Percentiles rank a stretch among this genome's conserved stretches.
phyloP scores from a whole-genome alignment of 2,113 vertebrate species.

The Macquaria australasica region DNA sequence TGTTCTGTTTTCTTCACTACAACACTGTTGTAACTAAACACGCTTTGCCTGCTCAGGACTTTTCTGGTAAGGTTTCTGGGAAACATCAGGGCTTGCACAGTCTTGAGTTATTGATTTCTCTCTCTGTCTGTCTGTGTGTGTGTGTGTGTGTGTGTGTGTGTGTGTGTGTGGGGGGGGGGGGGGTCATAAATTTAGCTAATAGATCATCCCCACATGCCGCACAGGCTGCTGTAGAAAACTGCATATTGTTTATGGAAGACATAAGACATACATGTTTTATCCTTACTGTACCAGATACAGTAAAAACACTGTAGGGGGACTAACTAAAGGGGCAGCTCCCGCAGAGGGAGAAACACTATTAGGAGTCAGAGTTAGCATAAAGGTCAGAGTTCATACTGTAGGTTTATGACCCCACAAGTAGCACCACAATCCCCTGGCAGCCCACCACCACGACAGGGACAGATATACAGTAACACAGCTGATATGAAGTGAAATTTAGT shows the following conservation, averaged over 20 bases:
- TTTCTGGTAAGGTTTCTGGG: too few relatives aligned
- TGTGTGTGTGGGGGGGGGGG: not conserved
- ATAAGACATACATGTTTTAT: conserved; percentile 11
- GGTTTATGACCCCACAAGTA: conserved; percentile 60
- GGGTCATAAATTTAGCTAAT: conserved; percentile 33
- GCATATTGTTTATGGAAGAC: conserved; percentile 63
- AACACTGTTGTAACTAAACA: conserved; percentile 72
- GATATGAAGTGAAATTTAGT: conserved; percentile 2
- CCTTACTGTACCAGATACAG: conserved; percentile 35
- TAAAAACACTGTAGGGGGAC: conserved; percentile 5
- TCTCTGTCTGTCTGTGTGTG: too few relatives aligned
- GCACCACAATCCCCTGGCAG: conserved; percentile 72
- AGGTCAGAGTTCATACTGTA: conserved; percentile 67
- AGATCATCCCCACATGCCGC: conserved; percentile 28
- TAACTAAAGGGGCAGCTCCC: not conserved
- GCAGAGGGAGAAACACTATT: conserved; percentile 43
- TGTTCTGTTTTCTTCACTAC: conserved; percentile 38
- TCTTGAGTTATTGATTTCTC: conserved; percentile 35
- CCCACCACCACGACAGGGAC: conserved; percentile 43
- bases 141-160: not conserved
- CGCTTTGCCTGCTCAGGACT: conserved; percentile 16
- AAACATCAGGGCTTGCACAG: conserved; percentile 48
- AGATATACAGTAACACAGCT: conserved; percentile 28
- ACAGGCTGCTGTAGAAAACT: conserved; percentile 44
- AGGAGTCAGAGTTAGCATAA: conserved; percentile 43